These are phyloP conservation scores for Eretmocerus hayati DNA, from an alignment of 2,888 invertebrate species.

Conservation along the genomic window DNA sequence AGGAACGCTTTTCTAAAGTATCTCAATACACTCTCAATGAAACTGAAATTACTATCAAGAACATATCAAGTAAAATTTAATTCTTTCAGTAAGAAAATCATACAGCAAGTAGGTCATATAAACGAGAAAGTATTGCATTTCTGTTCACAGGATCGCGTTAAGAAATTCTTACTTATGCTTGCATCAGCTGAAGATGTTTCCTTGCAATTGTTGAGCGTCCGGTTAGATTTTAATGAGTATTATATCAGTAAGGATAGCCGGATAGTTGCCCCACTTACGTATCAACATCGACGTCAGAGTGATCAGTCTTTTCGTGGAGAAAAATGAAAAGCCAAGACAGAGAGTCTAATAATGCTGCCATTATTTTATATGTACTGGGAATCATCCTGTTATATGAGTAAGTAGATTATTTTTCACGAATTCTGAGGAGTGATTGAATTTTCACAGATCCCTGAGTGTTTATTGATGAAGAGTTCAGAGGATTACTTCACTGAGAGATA, in stretches of 20 bases:
- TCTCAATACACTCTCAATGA: conserved; percentile 55
- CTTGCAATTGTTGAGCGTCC: conserved; percentile 81
- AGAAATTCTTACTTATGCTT: conserved; percentile 76
- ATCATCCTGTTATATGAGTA: too few species aligned
- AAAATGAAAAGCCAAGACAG: conserved; percentile 34
- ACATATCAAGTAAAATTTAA: conserved; percentile 59
- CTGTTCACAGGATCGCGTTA: conserved; percentile 66
- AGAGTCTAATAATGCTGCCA: too few species aligned
- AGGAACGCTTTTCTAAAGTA: conserved; percentile 59
- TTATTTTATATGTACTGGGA: too few species aligned
- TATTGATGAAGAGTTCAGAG: too few species aligned
- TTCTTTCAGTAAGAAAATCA: background rate
- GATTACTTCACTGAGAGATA: too few species aligned
- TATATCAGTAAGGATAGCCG: conserved; percentile 79
- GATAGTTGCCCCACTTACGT: conserved; percentile 57
- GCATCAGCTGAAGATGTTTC: conserved; percentile 79
- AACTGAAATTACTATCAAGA: conserved; percentile 62
- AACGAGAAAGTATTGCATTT: conserved; percentile 4
- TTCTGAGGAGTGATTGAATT: too few species aligned
- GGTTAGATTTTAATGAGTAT: conserved; percentile 92
- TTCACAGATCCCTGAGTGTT: too few species aligned
- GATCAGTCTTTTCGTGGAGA: conserved; percentile 35
- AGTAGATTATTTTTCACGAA: too few species aligned
- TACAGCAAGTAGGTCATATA: background rate
- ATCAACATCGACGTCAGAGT: conserved; percentile 41